Percentiles rank a stretch among this genome's conserved stretches.
phyloP scores from a whole-genome alignment of 2,797 vertebrate genomes.

The Lagocephalus sceleratus region DNA sequence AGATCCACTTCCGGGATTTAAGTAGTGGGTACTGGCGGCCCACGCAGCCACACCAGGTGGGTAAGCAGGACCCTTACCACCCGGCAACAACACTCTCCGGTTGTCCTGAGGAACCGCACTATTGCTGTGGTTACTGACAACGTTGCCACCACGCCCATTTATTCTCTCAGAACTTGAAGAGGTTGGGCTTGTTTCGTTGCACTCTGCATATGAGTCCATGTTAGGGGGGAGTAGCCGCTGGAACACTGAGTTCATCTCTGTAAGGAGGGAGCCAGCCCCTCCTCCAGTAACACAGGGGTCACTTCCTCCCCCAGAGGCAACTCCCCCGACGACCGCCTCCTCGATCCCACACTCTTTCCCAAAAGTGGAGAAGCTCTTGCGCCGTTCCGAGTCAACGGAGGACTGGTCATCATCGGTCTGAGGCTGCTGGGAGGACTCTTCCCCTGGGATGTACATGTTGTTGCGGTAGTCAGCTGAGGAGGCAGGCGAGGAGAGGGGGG shows the following conservation, averaged over 20 bases:
- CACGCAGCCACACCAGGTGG: constrained; percentile 91
- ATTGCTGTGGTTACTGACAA: constrained; percentile 53
- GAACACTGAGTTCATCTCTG: constrained; percentile 96
- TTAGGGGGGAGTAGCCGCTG: constrained; percentile 89
- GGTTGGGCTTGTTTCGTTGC: constrained; percentile 77
- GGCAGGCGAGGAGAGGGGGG: constrained; percentile 83
- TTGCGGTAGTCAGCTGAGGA: constrained; percentile 90
- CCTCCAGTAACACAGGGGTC: constrained; percentile 58
- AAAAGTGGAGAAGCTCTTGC: constrained; percentile 96
- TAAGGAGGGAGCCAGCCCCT: constrained; percentile 87
- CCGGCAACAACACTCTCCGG: constrained; percentile 80
- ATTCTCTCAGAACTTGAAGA: constrained; percentile 52
- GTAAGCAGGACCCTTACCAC: constrained; percentile 81
- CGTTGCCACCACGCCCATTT: constrained; percentile 41
- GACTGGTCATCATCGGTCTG: constrained; percentile 81
- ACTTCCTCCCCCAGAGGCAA: constrained; percentile 51
- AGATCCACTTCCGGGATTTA: constrained; percentile 80
- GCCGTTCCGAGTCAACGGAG: constrained; percentile 75
- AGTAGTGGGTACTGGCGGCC: constrained; percentile 93
- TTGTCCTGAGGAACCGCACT: constrained; percentile 73
- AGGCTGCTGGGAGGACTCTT: constrained; percentile 82
- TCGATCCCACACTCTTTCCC: constrained; percentile 85
- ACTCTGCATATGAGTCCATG: constrained; percentile 82
- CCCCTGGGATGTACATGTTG: constrained; percentile 96
- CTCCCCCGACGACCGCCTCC: constrained; percentile 47